Evolutionary conservation across 2,888 invertebrate species (phyloP).

Genomic region (Entomobrya multifasciata): DNA sequence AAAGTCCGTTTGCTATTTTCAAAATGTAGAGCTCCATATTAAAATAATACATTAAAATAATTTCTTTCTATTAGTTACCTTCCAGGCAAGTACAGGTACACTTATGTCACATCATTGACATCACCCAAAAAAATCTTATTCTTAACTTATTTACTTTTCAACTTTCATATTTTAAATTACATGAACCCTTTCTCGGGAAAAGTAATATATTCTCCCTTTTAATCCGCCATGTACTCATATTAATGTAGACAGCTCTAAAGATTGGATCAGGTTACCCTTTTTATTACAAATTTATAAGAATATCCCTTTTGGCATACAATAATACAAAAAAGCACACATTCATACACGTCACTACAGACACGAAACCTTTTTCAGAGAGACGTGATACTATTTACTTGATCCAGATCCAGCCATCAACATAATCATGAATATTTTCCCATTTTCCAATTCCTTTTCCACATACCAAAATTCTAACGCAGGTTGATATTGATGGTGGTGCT

Average conservation of each 20-base stretch:
- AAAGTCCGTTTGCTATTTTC: too few relatives aligned
- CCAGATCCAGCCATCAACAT: background rate
- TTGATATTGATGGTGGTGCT: too few relatives aligned
- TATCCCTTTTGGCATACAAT: conserved; percentile 3
- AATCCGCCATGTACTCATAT: background rate
- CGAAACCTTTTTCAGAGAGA: background rate
- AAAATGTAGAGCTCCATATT: too few relatives aligned
- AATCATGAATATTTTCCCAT: conserved; percentile 23
- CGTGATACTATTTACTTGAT: conserved; percentile 30
- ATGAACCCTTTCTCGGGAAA: background rate
- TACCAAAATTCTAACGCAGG: too few relatives aligned
- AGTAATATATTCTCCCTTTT: background rate
- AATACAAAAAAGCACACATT: background rate
- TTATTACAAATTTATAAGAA: conserved; percentile 11
- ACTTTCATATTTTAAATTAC: background rate
- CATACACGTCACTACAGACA: conserved; percentile 12
- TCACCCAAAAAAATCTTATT: too few relatives aligned
- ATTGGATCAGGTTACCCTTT: conserved; percentile 11
- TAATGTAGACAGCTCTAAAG: background rate
- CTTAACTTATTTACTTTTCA: too few relatives aligned
- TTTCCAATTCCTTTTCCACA: background rate
- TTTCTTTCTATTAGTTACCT: too few relatives aligned
- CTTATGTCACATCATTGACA: too few relatives aligned
- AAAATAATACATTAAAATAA: too few relatives aligned
- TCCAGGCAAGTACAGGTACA: too few relatives aligned